Evolutionary conservation across 2,113 vertebrate species (phyloP).

Genomic region (Plecotus auritus): DNA sequence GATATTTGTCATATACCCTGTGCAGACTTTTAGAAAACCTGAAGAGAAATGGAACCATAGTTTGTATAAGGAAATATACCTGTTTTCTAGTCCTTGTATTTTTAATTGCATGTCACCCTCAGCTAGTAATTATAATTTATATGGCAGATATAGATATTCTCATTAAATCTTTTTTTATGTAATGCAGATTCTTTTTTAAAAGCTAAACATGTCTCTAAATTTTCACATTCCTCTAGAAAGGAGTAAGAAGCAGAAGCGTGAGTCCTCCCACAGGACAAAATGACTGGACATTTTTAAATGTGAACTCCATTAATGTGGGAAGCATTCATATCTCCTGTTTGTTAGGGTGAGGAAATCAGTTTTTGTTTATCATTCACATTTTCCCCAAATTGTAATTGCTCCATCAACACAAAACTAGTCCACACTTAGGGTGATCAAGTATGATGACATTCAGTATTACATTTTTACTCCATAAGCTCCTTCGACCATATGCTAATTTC

Average conservation of each 20-base stretch:
- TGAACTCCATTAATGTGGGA: background rate
- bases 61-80: background rate
- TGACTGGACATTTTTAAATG: background rate
- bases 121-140: background rate
- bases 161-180: background rate
- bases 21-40: background rate
- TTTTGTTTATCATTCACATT: background rate
- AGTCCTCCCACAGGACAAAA: background rate
- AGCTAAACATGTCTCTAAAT: background rate
- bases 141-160: background rate
- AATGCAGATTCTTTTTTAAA: conserved; percentile 2
- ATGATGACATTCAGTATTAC: background rate
- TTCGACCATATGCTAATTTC: background rate
- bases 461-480: background rate
- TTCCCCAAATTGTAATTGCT: background rate
- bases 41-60: background rate
- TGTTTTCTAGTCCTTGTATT: conserved; percentile 12
- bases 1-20: background rate
- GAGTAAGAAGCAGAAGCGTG: background rate
- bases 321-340: background rate
- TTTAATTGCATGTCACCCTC: conserved; percentile 10
- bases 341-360: background rate
- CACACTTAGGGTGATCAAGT: background rate
- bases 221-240: background rate
- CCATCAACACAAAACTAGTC: background rate